Evolutionary conservation across 2,797 vertebrate species (phyloP).

Genomic region (Calcarius lapponicus): DNA sequence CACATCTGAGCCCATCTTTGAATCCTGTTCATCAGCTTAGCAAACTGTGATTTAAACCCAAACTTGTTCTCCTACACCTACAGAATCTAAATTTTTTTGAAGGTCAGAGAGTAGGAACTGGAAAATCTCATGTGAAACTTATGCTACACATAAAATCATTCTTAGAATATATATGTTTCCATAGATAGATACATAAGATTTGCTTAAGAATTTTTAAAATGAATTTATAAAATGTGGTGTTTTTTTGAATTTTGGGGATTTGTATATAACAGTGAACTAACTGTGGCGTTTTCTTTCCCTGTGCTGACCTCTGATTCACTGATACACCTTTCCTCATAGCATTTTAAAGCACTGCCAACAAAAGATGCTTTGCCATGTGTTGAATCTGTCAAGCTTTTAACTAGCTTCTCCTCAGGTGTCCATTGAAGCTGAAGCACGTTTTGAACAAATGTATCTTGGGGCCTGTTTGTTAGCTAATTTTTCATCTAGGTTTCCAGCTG

Average conservation of each 20-base stretch:
- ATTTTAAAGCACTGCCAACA: conserved; percentile 64
- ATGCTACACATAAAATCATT: neutral
- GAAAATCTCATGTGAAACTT: neutral
- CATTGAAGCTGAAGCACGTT: conserved; percentile 63
- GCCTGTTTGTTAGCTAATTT: conserved; percentile 56
- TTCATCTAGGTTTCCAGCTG: conserved; percentile 55
- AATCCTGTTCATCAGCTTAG: neutral
- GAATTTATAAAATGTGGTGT: neutral
- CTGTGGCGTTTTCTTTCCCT: neutral
- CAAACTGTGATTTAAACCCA: neutral
- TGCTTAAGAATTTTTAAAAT: neutral
- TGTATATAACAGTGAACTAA: neutral
- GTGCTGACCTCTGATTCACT: conserved; percentile 18
- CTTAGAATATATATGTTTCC: neutral
- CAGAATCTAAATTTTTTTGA: neutral
- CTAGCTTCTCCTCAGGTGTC: conserved; percentile 69
- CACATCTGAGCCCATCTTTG: neutral
- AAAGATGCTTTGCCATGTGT: conserved; percentile 49
- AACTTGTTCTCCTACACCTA: neutral
- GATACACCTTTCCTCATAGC: conserved; percentile 15
- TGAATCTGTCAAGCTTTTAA: conserved; percentile 69
- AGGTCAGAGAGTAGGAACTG: neutral
- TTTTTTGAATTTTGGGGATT: neutral
- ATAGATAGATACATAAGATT: neutral
- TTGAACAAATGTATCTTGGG: conserved; percentile 58